Base-by-base conservation (phyloP, 2,797 vertebrate genomes). In the Phrynocephalus vlangalii region DNA sequence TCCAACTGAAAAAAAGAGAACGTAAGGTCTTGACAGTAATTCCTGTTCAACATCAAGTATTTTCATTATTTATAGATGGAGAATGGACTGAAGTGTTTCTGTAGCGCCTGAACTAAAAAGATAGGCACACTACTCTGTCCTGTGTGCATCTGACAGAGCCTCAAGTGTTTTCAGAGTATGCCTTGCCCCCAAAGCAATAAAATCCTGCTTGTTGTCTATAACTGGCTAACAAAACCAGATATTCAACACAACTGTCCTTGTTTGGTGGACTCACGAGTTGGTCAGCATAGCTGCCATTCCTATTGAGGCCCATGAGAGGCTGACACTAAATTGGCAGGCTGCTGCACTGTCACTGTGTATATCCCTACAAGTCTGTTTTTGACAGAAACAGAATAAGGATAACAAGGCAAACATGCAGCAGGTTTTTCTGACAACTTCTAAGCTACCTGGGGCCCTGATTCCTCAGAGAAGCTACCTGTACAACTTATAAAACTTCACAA, bases 131-230 rank as follows among this genome's bases (percentile, higher is more conserved):
- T 79, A 77, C 28, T 22, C 20, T 13, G 52, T 84, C 79, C 38
- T 89, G 5, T 79, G 33, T 28, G 82, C 85, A 81, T 87, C 88
- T 88, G 30, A 60, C 18, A 83, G 15, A 67, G 85, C 33, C 73
- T 38, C 0, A 10, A 92, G 76, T 87, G 44, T 91, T 93, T 84
- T 76, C 89, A 71, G 84, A 90, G 77, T 0, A 56, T 90, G 77
- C 81, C 76, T 89, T 90, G 83, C 84, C 93, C 90, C 75, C 44
- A 89, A 94, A 91, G 83, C 86, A 88, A 91, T 87, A 82, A 91
- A 94, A 83, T 88, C 81, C 72, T 90, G 87, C 87, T 56, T 87
- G 92, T 91, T 90, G 92, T 94, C 93, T 93, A 85, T 88, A 82
- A 93, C 68, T 91, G 73, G 77, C 60, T 91, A 89, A 91, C 90